phyloP scores from a whole-genome alignment of 2,113 vertebrate species.

The Murina feae region DNA sequence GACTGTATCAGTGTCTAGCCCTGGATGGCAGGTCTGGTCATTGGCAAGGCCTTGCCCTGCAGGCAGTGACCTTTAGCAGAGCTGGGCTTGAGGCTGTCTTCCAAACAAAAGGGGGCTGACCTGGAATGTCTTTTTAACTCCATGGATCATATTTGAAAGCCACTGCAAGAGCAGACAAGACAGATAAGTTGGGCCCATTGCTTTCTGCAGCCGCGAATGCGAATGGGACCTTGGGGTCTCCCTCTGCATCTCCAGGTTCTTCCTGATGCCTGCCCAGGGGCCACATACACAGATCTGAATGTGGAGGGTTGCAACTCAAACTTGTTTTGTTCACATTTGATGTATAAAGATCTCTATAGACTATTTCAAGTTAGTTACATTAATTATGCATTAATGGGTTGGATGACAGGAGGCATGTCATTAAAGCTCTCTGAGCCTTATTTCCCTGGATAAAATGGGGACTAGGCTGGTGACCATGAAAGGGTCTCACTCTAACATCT shows the following conservation, averaged over 20 bases:
- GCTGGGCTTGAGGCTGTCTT: background rate
- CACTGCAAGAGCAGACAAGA: background rate
- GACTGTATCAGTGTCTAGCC: background rate
- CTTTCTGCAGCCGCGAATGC: background rate
- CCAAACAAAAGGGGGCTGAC: conserved; percentile 9
- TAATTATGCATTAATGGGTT: background rate
- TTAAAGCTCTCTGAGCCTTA: background rate
- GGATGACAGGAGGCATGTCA: background rate
- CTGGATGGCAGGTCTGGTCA: background rate
- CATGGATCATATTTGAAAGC: background rate
- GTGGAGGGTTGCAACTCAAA: background rate
- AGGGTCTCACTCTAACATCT: background rate
- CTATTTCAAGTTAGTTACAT: background rate
- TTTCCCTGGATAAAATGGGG: background rate
- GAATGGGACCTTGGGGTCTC: background rate
- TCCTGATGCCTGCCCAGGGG: background rate
- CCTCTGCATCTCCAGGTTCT: background rate
- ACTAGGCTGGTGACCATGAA: background rate
- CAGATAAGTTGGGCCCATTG: background rate
- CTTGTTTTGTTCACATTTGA: background rate
- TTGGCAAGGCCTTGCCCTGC: background rate
- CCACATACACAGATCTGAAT: background rate
- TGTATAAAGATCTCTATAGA: background rate
- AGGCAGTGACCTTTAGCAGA: background rate
- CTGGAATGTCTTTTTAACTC: conserved; percentile 21